Conservation (phyloP, 2,797 vertebrate genomes). For the Gadopsis marmoratus region DNA sequence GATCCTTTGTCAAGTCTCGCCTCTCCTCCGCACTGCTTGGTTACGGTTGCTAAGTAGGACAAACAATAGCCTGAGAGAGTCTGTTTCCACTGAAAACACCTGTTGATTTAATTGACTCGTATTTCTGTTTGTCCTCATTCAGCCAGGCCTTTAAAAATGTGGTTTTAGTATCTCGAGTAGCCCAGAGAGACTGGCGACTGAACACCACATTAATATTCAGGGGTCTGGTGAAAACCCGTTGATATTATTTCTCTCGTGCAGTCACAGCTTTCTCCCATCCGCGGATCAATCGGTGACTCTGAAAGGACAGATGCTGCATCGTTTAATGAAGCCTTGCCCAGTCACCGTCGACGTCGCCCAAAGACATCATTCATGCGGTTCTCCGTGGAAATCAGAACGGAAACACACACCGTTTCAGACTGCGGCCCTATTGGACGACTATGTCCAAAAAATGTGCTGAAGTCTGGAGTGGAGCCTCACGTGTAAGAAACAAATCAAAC, state of each 20-base stretch:
- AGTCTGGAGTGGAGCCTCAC: background rate
- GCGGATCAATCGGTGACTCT: background rate
- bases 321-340: background rate
- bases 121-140: constrained; percentile 33
- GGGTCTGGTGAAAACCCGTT: background rate
- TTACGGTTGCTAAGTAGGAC: constrained; percentile 61
- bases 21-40: constrained; percentile 40
- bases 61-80: constrained; percentile 51
- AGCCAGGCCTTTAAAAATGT: constrained; percentile 4
- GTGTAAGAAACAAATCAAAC: background rate
- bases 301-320: background rate
- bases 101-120: constrained; percentile 56
- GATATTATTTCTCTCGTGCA: background rate
- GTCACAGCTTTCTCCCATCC: background rate
- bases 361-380: background rate
- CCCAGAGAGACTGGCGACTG: background rate
- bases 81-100: constrained; percentile 57
- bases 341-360: background rate
- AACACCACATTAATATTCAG: background rate
- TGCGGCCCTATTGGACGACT: background rate
- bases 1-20: constrained; percentile 46
- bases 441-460: background rate
- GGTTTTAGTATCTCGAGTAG: background rate
- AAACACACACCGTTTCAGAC: background rate
- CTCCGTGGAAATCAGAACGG: background rate